These are phyloP conservation scores for Chirona hameri DNA, from an alignment of 2,888 invertebrate species.

Conservation along the genomic window DNA sequence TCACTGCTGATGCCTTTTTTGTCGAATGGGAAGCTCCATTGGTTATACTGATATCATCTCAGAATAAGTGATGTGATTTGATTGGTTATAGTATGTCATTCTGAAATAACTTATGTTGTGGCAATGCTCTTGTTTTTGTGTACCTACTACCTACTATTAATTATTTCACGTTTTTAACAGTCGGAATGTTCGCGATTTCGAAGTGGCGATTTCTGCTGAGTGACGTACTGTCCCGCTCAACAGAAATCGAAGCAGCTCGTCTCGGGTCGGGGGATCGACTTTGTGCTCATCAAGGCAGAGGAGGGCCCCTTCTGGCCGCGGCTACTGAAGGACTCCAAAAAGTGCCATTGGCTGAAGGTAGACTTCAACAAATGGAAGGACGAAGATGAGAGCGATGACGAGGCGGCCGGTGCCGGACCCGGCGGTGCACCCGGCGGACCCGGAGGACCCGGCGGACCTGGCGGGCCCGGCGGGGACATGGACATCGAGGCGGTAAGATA, in stretches of 20 bases:
- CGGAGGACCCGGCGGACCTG: slow-evolving; percentile 47
- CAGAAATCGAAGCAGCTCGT: slow-evolving; percentile 41
- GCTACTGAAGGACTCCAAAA: slow-evolving; percentile 79
- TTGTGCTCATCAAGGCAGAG: slow-evolving; percentile 57
- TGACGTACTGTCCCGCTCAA: background rate
- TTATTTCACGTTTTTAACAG: no score
- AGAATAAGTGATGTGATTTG: no score
- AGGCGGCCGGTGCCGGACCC: slow-evolving; percentile 52
- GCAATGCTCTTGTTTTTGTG: no score
- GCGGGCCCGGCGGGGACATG: slow-evolving; percentile 43
- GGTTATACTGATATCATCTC: no score
- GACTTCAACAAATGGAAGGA: slow-evolving; percentile 98
- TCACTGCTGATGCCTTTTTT: no score
- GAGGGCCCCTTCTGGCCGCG: slow-evolving; percentile 82
- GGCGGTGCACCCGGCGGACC: slow-evolving; percentile 37
- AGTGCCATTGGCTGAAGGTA: slow-evolving; percentile 92
- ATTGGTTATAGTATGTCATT: no score
- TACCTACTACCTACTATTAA: no score
- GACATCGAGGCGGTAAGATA: slow-evolving; percentile 58
- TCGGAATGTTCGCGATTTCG: no score
- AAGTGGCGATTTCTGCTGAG: no score
- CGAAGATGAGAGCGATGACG: slow-evolving; percentile 89
- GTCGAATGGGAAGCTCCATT: no score
- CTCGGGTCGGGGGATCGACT: slow-evolving; percentile 53
- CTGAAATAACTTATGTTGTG: no score